Base-by-base conservation (phyloP, 2,113 vertebrate genomes). In the Grammomys surdaster region DNA sequence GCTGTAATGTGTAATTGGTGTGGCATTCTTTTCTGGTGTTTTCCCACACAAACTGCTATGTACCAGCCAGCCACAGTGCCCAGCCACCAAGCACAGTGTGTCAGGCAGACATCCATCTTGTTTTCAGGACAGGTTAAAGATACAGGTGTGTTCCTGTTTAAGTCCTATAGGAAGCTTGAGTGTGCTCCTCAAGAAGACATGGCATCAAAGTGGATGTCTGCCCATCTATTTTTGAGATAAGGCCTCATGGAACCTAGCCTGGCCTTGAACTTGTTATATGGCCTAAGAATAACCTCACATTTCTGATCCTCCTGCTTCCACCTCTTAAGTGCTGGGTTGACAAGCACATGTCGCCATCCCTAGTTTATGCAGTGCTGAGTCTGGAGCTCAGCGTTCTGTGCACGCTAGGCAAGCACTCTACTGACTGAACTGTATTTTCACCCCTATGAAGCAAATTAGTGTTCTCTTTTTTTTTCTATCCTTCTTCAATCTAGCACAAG, bases 381-480 rank as follows among this genome's bases (percentile, higher is more conserved):
- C 69, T 16, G 65, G 43, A 51, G 22, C 65, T 13, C 31, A 54
- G 63, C 31, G 31, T 69, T 54, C 48, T 70, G 67, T 26, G 28
- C 3, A 2, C 70, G 63, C 43, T 48, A 33, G 60, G 16, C 58
- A 67, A 86, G 17, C 28, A 33, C 28, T 63, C 56, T 33, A 1
- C 31, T 20, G 31, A 87, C 20, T 87, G 43, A 51, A 67, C 11
- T 4, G 7, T 16, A n/a, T 70, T 46, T 54, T 33, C 46, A 72
- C 46, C 67, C 10, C 20, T n/a, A 36, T 19, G 46, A 70, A 70
- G 43, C 56, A 73, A 58, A 20, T 43, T 19, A 36, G 26, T 76
- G 65, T 77, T 84, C 31, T 46, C 28, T 75, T 91, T 73, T 89
- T 69, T 82, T 92, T 93, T n/a, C 73, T 31, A 51, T 80, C 70